Evolutionary conservation across 2,888 invertebrate species (phyloP).

Genomic region (Polyploca ridens): DNA sequence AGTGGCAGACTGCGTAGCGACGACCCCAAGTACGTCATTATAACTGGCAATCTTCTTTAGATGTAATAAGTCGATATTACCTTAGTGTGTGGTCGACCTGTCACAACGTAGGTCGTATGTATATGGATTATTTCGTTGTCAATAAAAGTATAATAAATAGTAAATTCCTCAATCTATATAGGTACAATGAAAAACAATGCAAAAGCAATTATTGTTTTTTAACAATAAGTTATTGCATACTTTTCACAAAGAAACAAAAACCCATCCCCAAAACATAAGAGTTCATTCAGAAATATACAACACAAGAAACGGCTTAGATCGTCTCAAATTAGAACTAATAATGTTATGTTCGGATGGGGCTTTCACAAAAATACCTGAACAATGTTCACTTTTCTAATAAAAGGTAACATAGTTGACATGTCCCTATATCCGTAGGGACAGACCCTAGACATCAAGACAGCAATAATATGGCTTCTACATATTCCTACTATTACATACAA

Average conservation of each 20-base stretch:
- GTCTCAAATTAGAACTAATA: background rate
- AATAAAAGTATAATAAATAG: too few relatives aligned
- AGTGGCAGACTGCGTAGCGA: too few relatives aligned
- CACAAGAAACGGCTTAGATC: background rate
- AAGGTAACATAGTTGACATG: background rate
- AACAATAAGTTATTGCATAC: too few relatives aligned
- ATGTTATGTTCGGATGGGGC: background rate
- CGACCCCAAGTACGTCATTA: too few relatives aligned
- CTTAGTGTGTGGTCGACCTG: background rate
- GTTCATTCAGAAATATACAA: background rate
- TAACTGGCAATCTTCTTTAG: too few relatives aligned
- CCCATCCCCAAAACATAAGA: too few relatives aligned
- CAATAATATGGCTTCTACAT: constrained; percentile 1
- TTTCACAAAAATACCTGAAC: background rate
- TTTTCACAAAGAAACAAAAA: too few relatives aligned
- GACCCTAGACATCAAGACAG: background rate
- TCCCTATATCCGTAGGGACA: background rate
- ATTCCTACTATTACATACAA: background rate
- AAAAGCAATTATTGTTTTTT: too few relatives aligned
- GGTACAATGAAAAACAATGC: too few relatives aligned
- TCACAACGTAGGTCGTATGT: background rate
- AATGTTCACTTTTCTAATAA: background rate
- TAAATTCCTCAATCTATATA: too few relatives aligned
- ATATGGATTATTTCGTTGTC: too few relatives aligned
- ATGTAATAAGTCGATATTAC: background rate